Conservation (phyloP, 2,113 vertebrate genomes). For the Nyctereutes procyonoides region DNA sequence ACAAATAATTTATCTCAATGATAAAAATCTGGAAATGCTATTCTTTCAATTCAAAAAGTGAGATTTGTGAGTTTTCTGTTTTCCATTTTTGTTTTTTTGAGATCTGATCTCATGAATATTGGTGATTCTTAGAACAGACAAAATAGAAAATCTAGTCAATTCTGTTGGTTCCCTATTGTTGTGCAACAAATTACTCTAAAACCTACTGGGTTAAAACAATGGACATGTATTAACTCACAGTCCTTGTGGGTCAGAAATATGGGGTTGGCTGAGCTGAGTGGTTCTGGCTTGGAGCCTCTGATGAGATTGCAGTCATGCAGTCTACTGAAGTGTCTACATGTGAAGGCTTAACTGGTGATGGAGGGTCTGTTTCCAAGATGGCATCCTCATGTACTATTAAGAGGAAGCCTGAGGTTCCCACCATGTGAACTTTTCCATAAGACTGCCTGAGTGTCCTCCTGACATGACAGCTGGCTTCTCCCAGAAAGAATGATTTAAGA, state of each 20-base stretch:
- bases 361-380: neutral
- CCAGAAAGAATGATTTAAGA: neutral
- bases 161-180: conserved; percentile 24
- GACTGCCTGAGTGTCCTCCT: neutral
- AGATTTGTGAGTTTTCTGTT: neutral
- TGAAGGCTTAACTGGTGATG: neutral
- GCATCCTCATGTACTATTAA: neutral
- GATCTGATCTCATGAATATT: neutral
- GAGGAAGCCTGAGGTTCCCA: neutral
- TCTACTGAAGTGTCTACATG: neutral
- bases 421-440: neutral
- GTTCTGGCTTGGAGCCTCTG: neutral
- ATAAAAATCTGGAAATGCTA: neutral
- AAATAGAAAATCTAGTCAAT: neutral
- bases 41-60: neutral
- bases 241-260: neutral
- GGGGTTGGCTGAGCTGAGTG: neutral
- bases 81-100: neutral
- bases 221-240: neutral
- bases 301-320: rapidly evolving
- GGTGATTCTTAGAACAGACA: conserved; percentile 20
- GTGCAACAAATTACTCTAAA: neutral
- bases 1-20: neutral
- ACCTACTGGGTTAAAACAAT: neutral
- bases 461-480: neutral